phyloP scores from a whole-genome alignment of 1,140 invertebrate genomes.

The Tribolium castaneum region DNA sequence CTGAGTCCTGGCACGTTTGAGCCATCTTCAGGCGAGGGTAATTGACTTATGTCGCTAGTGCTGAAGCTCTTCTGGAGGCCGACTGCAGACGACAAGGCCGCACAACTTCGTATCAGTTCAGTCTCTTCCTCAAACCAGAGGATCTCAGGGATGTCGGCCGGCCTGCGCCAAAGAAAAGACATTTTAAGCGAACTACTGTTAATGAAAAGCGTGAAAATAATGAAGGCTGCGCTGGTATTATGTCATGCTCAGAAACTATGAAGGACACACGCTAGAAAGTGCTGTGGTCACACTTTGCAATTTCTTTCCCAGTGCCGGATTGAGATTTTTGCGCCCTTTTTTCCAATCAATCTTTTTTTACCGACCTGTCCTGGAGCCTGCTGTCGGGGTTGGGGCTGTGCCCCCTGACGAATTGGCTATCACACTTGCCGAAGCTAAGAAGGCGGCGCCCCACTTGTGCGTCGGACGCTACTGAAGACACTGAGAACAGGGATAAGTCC shows the following conservation, averaged over 20 bases:
- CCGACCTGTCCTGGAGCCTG: conserved; percentile 60
- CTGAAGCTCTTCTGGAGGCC: conserved; percentile 86
- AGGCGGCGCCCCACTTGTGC: conserved; percentile 67
- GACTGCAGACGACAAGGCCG: conserved; percentile 79
- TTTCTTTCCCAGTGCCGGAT: background rate
- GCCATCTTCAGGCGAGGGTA: conserved; percentile 66
- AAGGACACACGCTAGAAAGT: background rate
- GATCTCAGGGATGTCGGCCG: conserved; percentile 72
- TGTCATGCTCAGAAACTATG: background rate
- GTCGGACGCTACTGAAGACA: conserved; percentile 79
- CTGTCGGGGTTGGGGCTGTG: conserved; percentile 78
- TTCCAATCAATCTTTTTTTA: no score
- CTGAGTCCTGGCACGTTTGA: conserved; percentile 58
- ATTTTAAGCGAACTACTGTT: background rate
- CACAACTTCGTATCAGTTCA: conserved; percentile 82
- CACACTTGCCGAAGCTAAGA: conserved; percentile 69
- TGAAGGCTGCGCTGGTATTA: background rate
- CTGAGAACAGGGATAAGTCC: conserved; percentile 82
- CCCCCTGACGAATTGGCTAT: conserved; percentile 69
- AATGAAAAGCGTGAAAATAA: background rate
- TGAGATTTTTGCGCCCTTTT: no score
- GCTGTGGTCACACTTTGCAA: background rate
- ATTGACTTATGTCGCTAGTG: conserved; percentile 77
- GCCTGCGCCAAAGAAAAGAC: conserved; percentile 60
- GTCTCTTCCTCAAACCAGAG: conserved; percentile 81